A percentile compares a stretch with the other conserved stretches of the same genome.
Conservation (phyloP, 1,140 invertebrate species). For the Cotesia chilonis region DNA sequence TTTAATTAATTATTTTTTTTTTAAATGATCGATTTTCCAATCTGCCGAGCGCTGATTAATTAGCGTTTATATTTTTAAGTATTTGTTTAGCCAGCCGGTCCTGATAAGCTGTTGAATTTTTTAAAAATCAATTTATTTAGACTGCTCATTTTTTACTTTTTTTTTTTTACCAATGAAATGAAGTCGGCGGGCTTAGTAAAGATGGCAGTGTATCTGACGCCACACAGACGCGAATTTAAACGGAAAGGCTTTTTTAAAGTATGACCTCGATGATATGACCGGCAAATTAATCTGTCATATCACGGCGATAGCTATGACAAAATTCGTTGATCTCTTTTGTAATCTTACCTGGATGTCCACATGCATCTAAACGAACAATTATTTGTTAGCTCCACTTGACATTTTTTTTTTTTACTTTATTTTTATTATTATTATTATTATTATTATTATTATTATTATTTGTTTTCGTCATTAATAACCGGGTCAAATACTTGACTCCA, state of each 20-base stretch:
- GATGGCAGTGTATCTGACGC: constrained; percentile 20
- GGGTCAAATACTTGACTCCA: neutral
- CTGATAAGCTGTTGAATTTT: neutral
- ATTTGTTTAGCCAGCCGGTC: neutral
- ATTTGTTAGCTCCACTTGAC: constrained; percentile 1
- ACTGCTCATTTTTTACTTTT: neutral
- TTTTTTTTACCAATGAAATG: neutral
- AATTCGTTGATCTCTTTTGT: constrained; percentile 26
- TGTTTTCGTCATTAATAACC: neutral
- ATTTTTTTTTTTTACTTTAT: neutral
- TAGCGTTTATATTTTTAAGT: constrained; percentile 4
- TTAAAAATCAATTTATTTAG: neutral
- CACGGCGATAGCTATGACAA: constrained; percentile 21
- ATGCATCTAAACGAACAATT: constrained; percentile 13
- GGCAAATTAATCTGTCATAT: constrained; percentile 30
- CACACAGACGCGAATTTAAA: constrained; percentile 18
- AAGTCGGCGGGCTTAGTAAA: neutral
- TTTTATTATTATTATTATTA: neutral
- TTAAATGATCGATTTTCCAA: constrained; percentile 29
- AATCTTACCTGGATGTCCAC: neutral
- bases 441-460: neutral
- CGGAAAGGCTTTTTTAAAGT: constrained; percentile 15
- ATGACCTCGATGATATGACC: constrained; percentile 1
- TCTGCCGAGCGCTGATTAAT: too few species aligned
- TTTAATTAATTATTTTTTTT: constrained; percentile 19